Evolutionary conservation across 2,888 invertebrate genomes (phyloP).

Genomic region (Athripsodes cinereus): DNA sequence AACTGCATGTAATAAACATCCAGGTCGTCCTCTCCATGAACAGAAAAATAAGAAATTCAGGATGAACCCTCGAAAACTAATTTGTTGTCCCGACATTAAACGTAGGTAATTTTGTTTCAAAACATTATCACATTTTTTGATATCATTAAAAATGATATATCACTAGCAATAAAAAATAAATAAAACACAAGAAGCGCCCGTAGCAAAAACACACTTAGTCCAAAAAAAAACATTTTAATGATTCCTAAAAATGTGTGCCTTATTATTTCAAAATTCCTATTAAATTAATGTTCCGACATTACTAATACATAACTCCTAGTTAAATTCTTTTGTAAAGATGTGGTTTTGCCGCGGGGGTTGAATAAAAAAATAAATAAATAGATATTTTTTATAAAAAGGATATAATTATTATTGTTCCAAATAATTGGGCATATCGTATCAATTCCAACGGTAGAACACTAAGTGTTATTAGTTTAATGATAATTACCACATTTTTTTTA

Average conservation of each 20-base stretch:
- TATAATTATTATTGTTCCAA: conserved; percentile 1
- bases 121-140: too few species aligned
- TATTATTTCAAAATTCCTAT: background rate
- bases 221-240: background rate
- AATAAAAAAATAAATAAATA: conserved; percentile 8
- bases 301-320: conserved; percentile 24
- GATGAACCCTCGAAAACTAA: too few species aligned
- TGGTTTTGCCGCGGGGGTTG: conserved; percentile 10
- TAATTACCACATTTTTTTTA: background rate
- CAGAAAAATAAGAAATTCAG: too few species aligned
- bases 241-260: conserved; percentile 6
- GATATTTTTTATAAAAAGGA: background rate
- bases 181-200: background rate
- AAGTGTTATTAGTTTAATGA: background rate
- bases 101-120: too few species aligned
- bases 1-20: too few species aligned
- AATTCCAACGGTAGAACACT: conserved; percentile 12
- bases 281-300: conserved; percentile 15
- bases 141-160: background rate
- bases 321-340: conserved; percentile 23
- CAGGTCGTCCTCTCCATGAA: too few species aligned
- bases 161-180: background rate
- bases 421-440: conserved; percentile 18
- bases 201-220: too few species aligned
- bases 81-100: too few species aligned